Evolutionary conservation across 2,888 invertebrate genomes (phyloP), one percentile per base, ranked within the genome.

Genomic region (Dendrolimus pini): DNA sequence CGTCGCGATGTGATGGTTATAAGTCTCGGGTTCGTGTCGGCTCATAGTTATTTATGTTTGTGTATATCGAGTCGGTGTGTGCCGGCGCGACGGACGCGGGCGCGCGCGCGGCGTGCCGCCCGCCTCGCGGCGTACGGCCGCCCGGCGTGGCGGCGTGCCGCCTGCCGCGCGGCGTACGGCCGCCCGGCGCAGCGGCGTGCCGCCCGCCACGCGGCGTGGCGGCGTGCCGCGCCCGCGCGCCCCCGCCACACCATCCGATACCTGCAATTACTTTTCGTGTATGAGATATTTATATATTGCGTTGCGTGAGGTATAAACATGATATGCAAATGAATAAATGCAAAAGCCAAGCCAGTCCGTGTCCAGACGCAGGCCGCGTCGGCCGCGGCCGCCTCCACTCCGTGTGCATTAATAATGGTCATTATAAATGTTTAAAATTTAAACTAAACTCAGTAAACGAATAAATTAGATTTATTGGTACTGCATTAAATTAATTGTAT

Each of bases 381-480:
- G 41, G 54, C 54, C 54, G 41, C 42, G 56, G 30, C 56, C 53
- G 56, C 56, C 69, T 69, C 65, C 72, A 67, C 75, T 78, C 78
- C 72, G 75, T 77, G 81, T 80, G 80, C 82, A 80, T 78, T 80
- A 8, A 30, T 30, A 66, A 73, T 72, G 75, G 72, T 82, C 82
- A 76, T 83, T 80, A 79, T 83, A 74, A 79, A 83, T 85, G 85
- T 87, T 84, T 83, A 77, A 83, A 77, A 83, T 82, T 82, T 76
- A 78, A 82, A 83, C 77, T 85, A 30, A 80, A 85, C 83, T 88
- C 88, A 74, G 82, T 86, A 85, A 88, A 85, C 81, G 86, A 87
- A 85, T 87, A 84, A 85, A 86, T 86, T 89, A 89, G 87, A 85
- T 86, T 84, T 85, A 87, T 86, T 78, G 87, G 83, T 88, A 85